Conservation (phyloP, 2,888 invertebrate genomes). For the Platynereis dumerilii region DNA sequence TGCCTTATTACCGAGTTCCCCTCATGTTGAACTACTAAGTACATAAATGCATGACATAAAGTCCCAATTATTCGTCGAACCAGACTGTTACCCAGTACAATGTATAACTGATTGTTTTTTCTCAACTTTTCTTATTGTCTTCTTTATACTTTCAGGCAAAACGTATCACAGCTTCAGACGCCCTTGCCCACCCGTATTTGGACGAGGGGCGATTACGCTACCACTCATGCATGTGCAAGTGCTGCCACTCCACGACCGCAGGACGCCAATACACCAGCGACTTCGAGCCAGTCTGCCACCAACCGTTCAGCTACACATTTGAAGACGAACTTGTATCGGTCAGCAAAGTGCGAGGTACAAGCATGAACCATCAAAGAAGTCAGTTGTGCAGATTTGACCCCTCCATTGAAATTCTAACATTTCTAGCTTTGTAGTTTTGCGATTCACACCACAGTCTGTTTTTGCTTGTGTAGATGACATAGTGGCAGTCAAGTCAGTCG, state of each 20-base stretch:
- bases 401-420: too few species aligned
- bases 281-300: conserved; percentile 89
- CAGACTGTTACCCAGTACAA: too few species aligned
- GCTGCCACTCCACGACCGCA: conserved; percentile 81
- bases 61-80: too few species aligned
- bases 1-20: too few species aligned
- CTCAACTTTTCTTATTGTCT: background rate
- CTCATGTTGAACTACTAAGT: too few species aligned
- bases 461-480: background rate
- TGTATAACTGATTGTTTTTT: background rate
- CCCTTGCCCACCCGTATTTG: conserved; percentile 94
- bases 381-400: too few species aligned
- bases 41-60: too few species aligned
- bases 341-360: conserved; percentile 79
- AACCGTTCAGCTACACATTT: conserved; percentile 73
- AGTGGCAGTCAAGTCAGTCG: too few species aligned
- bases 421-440: too few species aligned
- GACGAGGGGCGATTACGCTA: conserved; percentile 98
- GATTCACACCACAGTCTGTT: too few species aligned
- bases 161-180: conserved; percentile 92
- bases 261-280: conserved; percentile 79
- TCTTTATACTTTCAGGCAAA: conserved; percentile 73
- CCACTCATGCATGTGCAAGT: conserved; percentile 99
- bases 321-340: conserved; percentile 39
- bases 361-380: background rate